These are phyloP conservation scores for Enhydra lutris DNA, from an alignment of 2,113 vertebrate genomes.

Conservation along the genomic window DNA sequence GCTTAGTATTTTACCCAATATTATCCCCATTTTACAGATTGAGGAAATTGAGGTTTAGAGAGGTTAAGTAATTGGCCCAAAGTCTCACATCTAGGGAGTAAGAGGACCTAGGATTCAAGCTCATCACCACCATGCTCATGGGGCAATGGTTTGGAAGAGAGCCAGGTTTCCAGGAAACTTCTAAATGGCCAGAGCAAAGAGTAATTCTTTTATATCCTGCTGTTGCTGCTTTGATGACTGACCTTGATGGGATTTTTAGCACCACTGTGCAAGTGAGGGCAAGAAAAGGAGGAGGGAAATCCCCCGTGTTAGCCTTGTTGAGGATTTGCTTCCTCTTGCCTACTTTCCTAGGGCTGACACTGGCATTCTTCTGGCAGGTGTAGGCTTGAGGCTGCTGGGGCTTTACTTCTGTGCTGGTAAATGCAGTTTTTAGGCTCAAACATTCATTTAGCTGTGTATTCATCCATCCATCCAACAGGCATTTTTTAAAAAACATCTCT, in stretches of 20 bases:
- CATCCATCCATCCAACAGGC: background rate
- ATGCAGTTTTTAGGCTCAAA: background rate
- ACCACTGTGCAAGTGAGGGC: background rate
- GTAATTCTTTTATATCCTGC: background rate
- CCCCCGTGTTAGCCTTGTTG: background rate
- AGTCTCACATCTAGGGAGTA: background rate
- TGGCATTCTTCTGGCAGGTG: background rate
- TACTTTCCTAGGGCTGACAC: background rate
- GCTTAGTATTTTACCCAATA: background rate
- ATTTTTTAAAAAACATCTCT: background rate
- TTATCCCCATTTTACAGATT: conserved; percentile 58
- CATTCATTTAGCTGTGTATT: background rate
- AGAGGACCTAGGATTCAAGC: background rate
- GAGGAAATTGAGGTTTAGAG: conserved; percentile 48
- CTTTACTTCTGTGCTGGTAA: background rate
- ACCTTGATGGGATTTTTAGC: background rate
- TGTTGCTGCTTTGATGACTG: background rate
- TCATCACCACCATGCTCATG: background rate
- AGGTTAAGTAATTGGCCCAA: conserved; percentile 38
- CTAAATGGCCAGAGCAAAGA: background rate
- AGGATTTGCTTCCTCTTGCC: no score
- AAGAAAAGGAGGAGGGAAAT: background rate
- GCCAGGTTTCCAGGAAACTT: background rate
- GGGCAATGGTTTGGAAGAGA: background rate
- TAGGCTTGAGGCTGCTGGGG: background rate